Evolutionary conservation across 1,140 invertebrate genomes (phyloP).

Genomic region (Musca vetustissima): DNA sequence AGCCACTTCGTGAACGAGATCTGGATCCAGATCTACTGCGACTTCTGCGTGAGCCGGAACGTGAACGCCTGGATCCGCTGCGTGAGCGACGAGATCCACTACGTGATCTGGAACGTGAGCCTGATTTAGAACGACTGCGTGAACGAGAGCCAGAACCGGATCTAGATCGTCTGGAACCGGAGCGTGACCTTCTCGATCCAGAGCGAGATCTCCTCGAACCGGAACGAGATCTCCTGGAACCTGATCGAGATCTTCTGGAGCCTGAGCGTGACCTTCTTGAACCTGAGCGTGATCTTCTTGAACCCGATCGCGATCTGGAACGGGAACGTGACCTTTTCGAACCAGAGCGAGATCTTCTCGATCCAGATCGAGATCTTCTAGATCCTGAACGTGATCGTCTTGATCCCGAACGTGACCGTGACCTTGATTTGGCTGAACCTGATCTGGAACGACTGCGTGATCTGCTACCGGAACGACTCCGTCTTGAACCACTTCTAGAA

Average conservation of each 20-base stretch:
- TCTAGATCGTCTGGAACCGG: slow-evolving; percentile 44
- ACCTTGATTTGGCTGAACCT: slow-evolving; percentile 29
- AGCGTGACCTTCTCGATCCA: slow-evolving; percentile 30
- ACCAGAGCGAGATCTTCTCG: slow-evolving; percentile 30
- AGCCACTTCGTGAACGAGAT: slow-evolving; percentile 28
- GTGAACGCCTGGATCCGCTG: slow-evolving; percentile 54
- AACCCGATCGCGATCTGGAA: slow-evolving; percentile 47
- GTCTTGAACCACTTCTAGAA: slow-evolving; percentile 33
- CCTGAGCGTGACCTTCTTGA: slow-evolving; percentile 51
- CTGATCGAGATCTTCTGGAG: slow-evolving; percentile 52
- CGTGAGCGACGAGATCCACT: slow-evolving; percentile 52
- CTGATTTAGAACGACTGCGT: slow-evolving; percentile 46
- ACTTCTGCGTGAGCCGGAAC: slow-evolving; percentile 51
- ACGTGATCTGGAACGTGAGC: slow-evolving; percentile 44
- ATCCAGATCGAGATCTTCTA: slow-evolving; percentile 38
- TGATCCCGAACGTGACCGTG: slow-evolving; percentile 44
- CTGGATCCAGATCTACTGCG: slow-evolving; percentile 40
- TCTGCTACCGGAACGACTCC: slow-evolving; percentile 38
- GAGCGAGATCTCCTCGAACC: slow-evolving; percentile 37
- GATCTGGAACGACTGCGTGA: slow-evolving; percentile 44
- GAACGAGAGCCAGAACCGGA: slow-evolving; percentile 55
- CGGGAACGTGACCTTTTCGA: slow-evolving; percentile 42
- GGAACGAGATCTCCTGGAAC: slow-evolving; percentile 54
- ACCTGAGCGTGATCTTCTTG: slow-evolving; percentile 32
- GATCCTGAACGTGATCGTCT: slow-evolving; percentile 50